Conservation (phyloP, 2,797 vertebrate genomes). For the Botia kubotai region DNA sequence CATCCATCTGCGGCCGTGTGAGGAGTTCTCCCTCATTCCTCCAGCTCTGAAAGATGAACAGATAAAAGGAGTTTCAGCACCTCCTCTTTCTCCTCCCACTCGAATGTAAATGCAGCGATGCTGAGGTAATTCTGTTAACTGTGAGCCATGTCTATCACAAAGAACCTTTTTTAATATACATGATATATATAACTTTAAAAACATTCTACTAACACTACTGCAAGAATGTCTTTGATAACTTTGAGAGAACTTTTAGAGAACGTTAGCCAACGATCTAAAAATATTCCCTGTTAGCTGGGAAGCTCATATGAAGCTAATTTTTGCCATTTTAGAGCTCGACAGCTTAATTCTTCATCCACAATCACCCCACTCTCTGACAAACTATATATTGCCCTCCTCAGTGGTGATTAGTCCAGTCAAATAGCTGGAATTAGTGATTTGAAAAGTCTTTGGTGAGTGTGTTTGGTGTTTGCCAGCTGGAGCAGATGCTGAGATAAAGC, state of each 20-base stretch:
- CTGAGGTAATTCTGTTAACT: neutral
- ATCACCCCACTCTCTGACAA: slow-evolving; percentile 17
- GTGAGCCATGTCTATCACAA: slow-evolving; percentile 1
- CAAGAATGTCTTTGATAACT: too few species aligned
- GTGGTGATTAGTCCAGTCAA: slow-evolving; percentile 80
- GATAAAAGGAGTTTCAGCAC: slow-evolving; percentile 59
- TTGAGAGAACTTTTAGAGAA: too few species aligned
- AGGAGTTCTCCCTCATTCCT: slow-evolving; percentile 42
- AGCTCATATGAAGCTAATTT: neutral
- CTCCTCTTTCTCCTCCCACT: neutral
- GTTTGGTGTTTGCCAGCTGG: slow-evolving; percentile 75
- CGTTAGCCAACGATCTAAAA: too few species aligned
- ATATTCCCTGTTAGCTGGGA: too few species aligned
- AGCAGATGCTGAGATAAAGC: slow-evolving; percentile 83
- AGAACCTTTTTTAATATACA: too few species aligned
- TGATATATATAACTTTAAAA: neutral
- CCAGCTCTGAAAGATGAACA: slow-evolving; percentile 49
- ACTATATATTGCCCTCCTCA: slow-evolving; percentile 74
- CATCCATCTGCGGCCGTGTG: slow-evolving; percentile 52
- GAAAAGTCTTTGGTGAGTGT: slow-evolving; percentile 75
- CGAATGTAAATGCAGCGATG: slow-evolving; percentile 52
- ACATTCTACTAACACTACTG: too few species aligned
- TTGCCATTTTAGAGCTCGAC: neutral
- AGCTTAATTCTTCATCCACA: neutral
- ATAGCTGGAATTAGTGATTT: slow-evolving; percentile 81